Evolutionary conservation across 1,140 invertebrate species (phyloP), one percentile per base, ranked within the genome.

Genomic region (Halictus rubicundus): DNA sequence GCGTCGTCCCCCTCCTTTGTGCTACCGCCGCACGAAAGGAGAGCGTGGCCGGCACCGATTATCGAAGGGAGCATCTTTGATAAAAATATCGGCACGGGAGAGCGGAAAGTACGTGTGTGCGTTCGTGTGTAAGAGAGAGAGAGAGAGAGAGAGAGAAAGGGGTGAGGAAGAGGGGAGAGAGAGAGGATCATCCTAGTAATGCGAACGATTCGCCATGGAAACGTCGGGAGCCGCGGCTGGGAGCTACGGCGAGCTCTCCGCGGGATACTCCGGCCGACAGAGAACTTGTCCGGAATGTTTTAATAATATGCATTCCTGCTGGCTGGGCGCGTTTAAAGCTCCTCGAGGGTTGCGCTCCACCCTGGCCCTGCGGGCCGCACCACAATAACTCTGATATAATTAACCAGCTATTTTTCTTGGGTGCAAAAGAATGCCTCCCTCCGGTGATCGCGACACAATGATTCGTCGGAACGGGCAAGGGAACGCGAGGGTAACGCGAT

Each of bases 261-360:
- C 65, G 37, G 39, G 74, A 64, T 23, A 54, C 68, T 61, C 60
- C 52, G 79, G 78, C 49, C 49, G 80, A 80, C 72, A 71, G 81
- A 80, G 80, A 78, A 63, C 70, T 57, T 82, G 81, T 75, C 78
- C 78, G 88, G 88, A 89, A 89, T 89, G 88, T 88, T 89, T 89
- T 89, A 89, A 89, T 89, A 89, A 89, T 81, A 86, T 89, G 88
- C 88, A 89, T 89, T 88, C 88, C 88, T 76, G 68, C 68, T 78
- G 81, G 81, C 59, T 54, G 80, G 80, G 82, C 71, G 82, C 68
- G 82, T 82, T 86, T 73, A 80, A 81, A 84, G 73, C 74, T 68
- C 23, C 39, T 39, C 70, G 37, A 46, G 46, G 83, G 57, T 52
- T 54, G 65, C 21, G 52, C 49, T 75, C 68, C 63, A 39, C 57